Percentiles rank a stretch among this genome's conserved stretches.
These are phyloP conservation scores for Cichladusa arquata DNA, from an alignment of 2,113 vertebrate genomes.

Conservation along the genomic window DNA sequence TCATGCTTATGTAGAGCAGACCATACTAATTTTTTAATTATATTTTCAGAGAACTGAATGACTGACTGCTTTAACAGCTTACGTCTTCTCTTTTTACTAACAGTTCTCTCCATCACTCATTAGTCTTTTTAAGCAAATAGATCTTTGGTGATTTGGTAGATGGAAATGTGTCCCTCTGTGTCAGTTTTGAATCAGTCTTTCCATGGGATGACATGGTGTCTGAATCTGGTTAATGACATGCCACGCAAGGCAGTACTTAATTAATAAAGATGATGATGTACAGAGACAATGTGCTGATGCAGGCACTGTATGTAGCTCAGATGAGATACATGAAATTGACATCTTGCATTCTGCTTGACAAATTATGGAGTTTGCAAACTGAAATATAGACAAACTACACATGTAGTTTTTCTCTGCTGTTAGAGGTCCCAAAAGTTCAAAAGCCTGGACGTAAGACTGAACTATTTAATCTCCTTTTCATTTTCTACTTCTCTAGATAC, in stretches of 20 bases:
- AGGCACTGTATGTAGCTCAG: background rate
- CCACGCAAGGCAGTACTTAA: background rate
- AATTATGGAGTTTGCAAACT: background rate
- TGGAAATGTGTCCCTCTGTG: background rate
- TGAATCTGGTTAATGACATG: background rate
- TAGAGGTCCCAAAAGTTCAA: background rate
- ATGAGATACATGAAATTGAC: background rate
- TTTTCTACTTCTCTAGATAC: background rate
- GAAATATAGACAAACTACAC: background rate
- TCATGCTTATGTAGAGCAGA: background rate
- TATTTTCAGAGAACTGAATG: background rate
- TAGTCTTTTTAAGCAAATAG: conserved; percentile 1
- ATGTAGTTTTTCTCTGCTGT: background rate
- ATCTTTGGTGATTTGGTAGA: background rate
- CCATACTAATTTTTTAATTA: background rate
- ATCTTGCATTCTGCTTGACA: background rate
- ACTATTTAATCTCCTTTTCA: background rate
- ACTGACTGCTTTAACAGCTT: background rate
- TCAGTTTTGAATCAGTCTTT: background rate
- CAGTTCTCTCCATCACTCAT: background rate
- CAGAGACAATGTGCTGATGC: background rate
- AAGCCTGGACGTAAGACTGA: background rate
- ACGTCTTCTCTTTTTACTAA: background rate
- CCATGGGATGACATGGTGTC: background rate
- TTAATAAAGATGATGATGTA: background rate